Percentiles rank a stretch among this genome's conserved stretches.
phyloP scores from a whole-genome alignment of 2,888 invertebrate species.

The Drosophila fungiperda region DNA sequence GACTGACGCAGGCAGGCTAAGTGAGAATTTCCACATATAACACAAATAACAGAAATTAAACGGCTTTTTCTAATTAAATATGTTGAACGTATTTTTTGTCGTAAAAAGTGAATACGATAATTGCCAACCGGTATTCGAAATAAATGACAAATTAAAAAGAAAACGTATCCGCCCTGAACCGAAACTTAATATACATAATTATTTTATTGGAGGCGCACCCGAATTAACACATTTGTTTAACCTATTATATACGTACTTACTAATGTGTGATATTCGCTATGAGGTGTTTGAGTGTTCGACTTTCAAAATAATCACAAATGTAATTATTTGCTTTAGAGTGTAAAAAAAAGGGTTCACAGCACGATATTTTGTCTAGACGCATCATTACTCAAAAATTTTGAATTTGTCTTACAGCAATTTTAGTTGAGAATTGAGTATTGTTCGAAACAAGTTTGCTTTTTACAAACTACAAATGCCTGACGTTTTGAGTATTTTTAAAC shows the following conservation, averaged over 20 bases:
- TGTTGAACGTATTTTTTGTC: not conserved
- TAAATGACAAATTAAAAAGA: constrained; percentile 7
- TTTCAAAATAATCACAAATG: not conserved
- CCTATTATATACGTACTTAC: not conserved
- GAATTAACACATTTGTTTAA: constrained; percentile 23
- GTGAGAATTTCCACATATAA: constrained; percentile 3
- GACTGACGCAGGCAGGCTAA: constrained; percentile 9
- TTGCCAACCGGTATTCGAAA: constrained; percentile 25
- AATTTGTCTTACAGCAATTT: constrained; percentile 16
- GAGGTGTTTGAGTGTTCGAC: constrained; percentile 21
- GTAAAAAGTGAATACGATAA: constrained; percentile 13
- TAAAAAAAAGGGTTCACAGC: not conserved
- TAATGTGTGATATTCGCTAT: constrained; percentile 14
- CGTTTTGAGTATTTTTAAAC: constrained; percentile 16
- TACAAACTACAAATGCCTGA: not conserved
- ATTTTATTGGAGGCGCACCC: constrained; percentile 9
- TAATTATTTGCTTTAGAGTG: constrained; percentile 18
- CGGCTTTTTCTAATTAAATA: constrained; percentile 23
- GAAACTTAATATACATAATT: constrained; percentile 8
- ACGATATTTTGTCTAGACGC: not conserved
- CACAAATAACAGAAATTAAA: constrained; percentile 26
- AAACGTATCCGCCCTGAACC: constrained; percentile 2
- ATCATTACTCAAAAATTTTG: not conserved
- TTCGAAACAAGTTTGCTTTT: constrained; percentile 17
- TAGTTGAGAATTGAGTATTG: not conserved